Percentiles rank a stretch among this genome's conserved stretches.
Evolutionary conservation across 2,113 vertebrate species (phyloP).

Genomic region (Cryptomyrus ogoouensis): DNA sequence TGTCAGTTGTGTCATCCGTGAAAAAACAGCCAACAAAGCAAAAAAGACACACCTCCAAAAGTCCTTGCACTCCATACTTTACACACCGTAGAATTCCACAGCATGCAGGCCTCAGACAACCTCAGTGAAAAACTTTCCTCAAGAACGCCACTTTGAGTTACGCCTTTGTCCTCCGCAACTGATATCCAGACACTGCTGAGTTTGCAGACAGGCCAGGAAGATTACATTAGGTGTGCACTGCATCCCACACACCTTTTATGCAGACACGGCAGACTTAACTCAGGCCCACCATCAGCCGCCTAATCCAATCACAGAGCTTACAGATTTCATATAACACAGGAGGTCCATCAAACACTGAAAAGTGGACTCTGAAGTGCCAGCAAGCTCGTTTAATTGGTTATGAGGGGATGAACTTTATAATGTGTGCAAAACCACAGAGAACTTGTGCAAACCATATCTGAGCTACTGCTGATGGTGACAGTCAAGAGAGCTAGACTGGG

Average conservation of each 20-base stretch:
- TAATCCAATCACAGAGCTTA: not conserved
- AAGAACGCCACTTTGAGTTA: not conserved
- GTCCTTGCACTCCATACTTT: not conserved
- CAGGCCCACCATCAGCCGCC: not conserved
- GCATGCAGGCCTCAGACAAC: not conserved
- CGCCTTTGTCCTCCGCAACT: not conserved
- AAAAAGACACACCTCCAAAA: not conserved
- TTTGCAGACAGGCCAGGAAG: not conserved
- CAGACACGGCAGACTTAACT: not conserved
- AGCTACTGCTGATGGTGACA: not conserved
- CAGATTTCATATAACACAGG: not conserved
- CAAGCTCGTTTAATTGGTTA: not conserved
- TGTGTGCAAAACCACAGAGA: not conserved
- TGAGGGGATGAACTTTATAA: not conserved
- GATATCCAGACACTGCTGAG: not conserved
- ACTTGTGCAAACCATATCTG: not conserved
- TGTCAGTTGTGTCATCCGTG: not conserved
- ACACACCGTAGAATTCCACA: not conserved
- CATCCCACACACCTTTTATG: not conserved
- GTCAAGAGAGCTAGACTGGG: not conserved
- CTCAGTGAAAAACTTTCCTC: not conserved
- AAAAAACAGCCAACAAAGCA: conserved; percentile 1
- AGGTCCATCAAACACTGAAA: not conserved
- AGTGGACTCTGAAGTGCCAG: not conserved
- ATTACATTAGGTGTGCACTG: conserved; percentile 11